These are phyloP conservation scores for Clusia tigrina DNA, from an alignment of 2,888 invertebrate genomes.

Conservation along the genomic window DNA sequence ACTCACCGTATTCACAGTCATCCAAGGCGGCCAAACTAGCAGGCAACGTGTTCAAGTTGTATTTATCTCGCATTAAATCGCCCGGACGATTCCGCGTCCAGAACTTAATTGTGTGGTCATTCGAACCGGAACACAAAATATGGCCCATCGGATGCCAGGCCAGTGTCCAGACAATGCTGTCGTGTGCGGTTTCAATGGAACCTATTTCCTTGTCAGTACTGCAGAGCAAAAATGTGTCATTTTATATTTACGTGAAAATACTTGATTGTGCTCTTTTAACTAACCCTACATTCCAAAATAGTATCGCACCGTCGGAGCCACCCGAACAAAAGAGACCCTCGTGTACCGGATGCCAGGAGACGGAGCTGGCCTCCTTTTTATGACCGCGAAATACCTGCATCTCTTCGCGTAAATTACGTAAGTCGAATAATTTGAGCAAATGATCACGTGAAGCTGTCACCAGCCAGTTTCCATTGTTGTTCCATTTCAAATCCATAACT, in stretches of 20 bases:
- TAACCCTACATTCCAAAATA: slow-evolving; percentile 98
- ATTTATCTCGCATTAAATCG: slow-evolving; percentile 97
- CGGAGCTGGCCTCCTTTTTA: slow-evolving; percentile 97
- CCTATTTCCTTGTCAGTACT: slow-evolving; percentile 98
- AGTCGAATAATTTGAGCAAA: slow-evolving; percentile 95
- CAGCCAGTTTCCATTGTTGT: slow-evolving; percentile 98
- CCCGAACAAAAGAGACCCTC: slow-evolving; percentile 97
- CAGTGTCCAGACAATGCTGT: slow-evolving; percentile 98
- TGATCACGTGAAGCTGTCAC: slow-evolving; percentile 98
- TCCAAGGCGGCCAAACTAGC: slow-evolving; percentile 79
- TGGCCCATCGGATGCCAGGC: slow-evolving; percentile 99
- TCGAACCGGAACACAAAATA: slow-evolving; percentile 98
- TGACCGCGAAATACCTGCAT: slow-evolving; percentile 98
- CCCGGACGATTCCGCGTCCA: slow-evolving; percentile 99
- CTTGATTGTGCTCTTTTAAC: slow-evolving; percentile 40
- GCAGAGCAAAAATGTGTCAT: slow-evolving; percentile 5
- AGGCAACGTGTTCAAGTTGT: slow-evolving; percentile 91
- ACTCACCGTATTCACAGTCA: slow-evolving; percentile 73
- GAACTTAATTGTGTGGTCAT: slow-evolving; percentile 98
- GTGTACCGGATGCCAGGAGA: slow-evolving; percentile 98
- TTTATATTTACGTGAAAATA: too few species aligned
- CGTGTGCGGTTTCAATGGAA: slow-evolving; percentile 97
- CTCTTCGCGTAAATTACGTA: slow-evolving; percentile 94
- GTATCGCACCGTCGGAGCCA: slow-evolving; percentile 97
- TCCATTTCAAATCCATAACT: slow-evolving; percentile 99